Evolutionary conservation across 2,113 vertebrate genomes (phyloP), one percentile per base, ranked within the genome.

Genomic region (Hydrochoerus hydrochaeris): DNA sequence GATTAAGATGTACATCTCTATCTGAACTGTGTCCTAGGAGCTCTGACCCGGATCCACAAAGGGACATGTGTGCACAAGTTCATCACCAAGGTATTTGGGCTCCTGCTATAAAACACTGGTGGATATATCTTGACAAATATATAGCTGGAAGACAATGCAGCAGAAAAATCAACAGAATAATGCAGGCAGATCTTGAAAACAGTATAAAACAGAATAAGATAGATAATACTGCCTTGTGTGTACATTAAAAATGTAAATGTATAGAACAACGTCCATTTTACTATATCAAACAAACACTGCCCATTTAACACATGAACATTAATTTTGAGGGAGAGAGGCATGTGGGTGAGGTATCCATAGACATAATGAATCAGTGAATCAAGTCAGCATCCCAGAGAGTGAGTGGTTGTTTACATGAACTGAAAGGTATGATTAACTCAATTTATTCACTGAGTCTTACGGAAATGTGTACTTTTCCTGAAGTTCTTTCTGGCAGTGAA

Each of bases 401-500:
- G 30, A 10, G 17, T 19, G 10, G 13, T 65, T 28, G 26, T 46
- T 83, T 82, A 67, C 52, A 67, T 22, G 41, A 96, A 63, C 22
- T 65, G 62, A 60, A 90, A 44, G 32, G 5, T 5, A 0, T 57
- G n/a, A 67, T 46, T 94, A 81, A 91, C 49, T 84, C 17, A 38
- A 5, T 4, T 5, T 16, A 7, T 83, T 52, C 12, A 1, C 17
- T 28, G 6, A 9, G 28, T 32, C 13, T 78, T 41, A 82, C 0
- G 3, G 52, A 82, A 88, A n/a, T 6, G 10, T 24, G 28, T 63
- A 32, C 41, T 52, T 49, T 69, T 89, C 52, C 73, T 63, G 7
- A 78, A 63, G 26, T 75, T 54, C 73, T 57, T 75, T 46, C 60
- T 93, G 26, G 32, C 58, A 17, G 20, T 52, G 24, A 85, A 14